Evolutionary conservation across 2,113 vertebrate species (phyloP).

Genomic region (Brachypodius melanocephalos): DNA sequence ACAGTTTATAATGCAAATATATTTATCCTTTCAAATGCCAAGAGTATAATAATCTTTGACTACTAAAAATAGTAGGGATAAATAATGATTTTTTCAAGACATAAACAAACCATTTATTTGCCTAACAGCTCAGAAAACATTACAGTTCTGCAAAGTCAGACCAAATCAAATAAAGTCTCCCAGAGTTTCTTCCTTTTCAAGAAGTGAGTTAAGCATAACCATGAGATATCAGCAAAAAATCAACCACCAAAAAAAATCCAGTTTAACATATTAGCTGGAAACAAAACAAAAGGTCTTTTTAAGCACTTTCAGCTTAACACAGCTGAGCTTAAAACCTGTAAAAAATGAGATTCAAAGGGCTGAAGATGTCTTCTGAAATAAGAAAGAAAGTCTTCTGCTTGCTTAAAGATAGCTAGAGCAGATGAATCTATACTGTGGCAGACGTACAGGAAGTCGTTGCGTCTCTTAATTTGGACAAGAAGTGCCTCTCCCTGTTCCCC

Average conservation of each 20-base stretch:
- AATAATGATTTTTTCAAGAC: neutral
- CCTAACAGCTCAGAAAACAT: neutral
- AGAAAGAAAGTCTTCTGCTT: neutral
- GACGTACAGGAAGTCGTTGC: neutral
- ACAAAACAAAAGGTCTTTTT: neutral
- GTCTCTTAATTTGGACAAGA: constrained; percentile 31
- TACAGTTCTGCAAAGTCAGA: neutral
- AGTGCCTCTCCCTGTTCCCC: constrained; percentile 47
- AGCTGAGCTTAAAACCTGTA: neutral
- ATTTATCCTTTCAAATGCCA: neutral
- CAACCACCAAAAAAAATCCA: neutral
- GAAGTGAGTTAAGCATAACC: neutral
- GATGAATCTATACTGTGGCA: neutral
- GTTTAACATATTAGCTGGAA: neutral
- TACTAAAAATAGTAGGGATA: neutral
- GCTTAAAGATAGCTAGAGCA: neutral
- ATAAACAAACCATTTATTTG: neutral
- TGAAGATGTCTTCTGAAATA: neutral
- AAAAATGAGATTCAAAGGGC: neutral
- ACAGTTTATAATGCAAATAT: neutral
- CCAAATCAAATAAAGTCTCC: neutral
- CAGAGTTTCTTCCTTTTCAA: neutral
- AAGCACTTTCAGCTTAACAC: neutral
- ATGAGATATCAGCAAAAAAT: neutral
- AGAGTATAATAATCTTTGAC: neutral